Percentiles rank a stretch among this genome's conserved stretches.
Evolutionary conservation across 2,888 invertebrate species (phyloP).

Genomic region (Anagyrus pseudococci): DNA sequence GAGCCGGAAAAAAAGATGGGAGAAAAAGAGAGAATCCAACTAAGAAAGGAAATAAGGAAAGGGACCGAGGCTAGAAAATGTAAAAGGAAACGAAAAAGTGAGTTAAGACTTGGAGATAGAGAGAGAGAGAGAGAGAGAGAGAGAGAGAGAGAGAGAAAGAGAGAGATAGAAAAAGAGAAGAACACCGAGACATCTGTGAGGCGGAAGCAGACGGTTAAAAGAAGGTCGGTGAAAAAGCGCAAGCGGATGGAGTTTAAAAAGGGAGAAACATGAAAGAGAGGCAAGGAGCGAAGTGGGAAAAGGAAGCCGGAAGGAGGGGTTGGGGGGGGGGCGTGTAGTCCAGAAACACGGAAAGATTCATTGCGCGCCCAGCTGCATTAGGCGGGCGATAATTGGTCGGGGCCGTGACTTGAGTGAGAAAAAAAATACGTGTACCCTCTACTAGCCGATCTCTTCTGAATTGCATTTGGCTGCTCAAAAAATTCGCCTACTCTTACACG

Average conservation of each 20-base stretch:
- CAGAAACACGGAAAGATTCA: too few relatives aligned
- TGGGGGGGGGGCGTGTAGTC: slow-evolving; percentile 20
- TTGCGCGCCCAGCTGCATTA: slow-evolving; percentile 43
- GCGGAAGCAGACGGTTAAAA: slow-evolving; percentile 2
- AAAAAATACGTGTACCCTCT: slow-evolving; percentile 4
- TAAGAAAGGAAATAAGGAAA: too few relatives aligned
- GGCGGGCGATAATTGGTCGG: slow-evolving; percentile 43
- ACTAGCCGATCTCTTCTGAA: slow-evolving; percentile 1
- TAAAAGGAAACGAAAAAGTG: too few relatives aligned
- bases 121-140: not conserved
- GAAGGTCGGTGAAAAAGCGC: slow-evolving; percentile 7
- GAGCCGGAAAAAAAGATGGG: not conserved
- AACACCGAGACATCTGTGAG: not conserved
- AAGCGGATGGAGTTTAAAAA: not conserved
- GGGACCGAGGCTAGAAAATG: too few relatives aligned
- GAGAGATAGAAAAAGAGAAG: not conserved
- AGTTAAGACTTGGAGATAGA: not conserved
- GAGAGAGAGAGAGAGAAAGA: not conserved
- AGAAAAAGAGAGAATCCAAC: not conserved
- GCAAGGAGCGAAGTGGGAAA: slow-evolving; percentile 10
- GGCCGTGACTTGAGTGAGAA: slow-evolving; percentile 40
- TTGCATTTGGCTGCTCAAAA: not conserved
- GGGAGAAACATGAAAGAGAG: not conserved
- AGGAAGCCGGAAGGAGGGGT: slow-evolving; percentile 13
- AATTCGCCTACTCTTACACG: not conserved